Evolutionary conservation across 2,888 invertebrate species (phyloP).

Genomic region (Ellobium chinense): DNA sequence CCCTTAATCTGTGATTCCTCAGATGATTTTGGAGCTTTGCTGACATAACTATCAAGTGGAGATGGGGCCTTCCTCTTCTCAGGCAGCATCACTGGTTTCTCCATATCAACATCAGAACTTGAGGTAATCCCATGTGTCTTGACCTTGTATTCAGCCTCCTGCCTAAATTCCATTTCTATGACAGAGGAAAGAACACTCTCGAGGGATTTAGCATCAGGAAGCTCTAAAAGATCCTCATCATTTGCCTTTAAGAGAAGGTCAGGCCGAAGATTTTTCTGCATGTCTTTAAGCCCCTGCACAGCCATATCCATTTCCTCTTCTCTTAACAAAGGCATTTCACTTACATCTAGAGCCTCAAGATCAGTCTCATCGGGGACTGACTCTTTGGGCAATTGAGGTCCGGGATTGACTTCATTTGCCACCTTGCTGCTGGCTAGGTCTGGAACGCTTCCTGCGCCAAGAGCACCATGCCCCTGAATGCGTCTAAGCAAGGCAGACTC

Average conservation of each 20-base stretch:
- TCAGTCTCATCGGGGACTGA: background rate
- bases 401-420: background rate
- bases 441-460: background rate
- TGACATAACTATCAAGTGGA: background rate
- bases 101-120: background rate
- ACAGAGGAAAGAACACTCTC: constrained; percentile 39
- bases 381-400: background rate
- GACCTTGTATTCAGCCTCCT: background rate
- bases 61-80: background rate
- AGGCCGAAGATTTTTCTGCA: constrained; percentile 31
- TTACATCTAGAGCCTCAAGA: constrained; percentile 20
- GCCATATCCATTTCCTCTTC: constrained; percentile 37
- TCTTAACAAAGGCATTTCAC: constrained; percentile 29
- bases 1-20: background rate
- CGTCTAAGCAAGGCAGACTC: constrained; percentile 30
- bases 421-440: background rate
- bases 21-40: background rate
- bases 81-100: background rate
- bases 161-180: constrained; percentile 38
- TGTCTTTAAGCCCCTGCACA: constrained; percentile 17
- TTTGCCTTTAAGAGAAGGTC: constrained; percentile 31
- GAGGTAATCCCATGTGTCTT: background rate
- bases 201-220: constrained; percentile 30
- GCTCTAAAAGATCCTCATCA: constrained; percentile 23
- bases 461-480: constrained; percentile 10